Percentiles rank a stretch among this genome's conserved stretches.
Evolutionary conservation across 2,888 invertebrate genomes (phyloP).

Genomic region (Andrena flavipes): DNA sequence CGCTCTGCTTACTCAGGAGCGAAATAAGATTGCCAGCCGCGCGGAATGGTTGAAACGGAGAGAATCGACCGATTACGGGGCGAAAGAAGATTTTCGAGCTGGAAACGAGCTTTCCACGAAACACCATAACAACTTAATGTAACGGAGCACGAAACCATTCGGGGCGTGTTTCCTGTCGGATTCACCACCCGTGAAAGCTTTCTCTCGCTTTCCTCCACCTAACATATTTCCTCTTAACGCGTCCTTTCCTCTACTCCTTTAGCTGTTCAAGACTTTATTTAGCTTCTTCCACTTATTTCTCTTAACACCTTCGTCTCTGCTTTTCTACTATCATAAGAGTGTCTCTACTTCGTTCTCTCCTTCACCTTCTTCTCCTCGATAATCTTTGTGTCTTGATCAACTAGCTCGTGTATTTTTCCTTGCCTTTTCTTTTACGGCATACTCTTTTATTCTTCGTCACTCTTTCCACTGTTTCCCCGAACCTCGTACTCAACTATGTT

Average conservation of each 20-base stretch:
- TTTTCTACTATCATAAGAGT: not conserved
- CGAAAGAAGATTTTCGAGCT: slow-evolving; percentile 11
- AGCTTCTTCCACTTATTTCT: not conserved
- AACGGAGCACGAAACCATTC: not conserved
- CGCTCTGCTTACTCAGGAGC: not conserved
- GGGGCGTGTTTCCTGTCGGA: slow-evolving; percentile 18
- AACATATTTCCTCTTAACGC: not conserved
- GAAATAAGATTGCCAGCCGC: slow-evolving; percentile 13
- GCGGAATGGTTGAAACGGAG: not conserved
- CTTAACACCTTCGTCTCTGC: not conserved
- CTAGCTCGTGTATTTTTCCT: not conserved
- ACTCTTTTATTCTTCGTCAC: too few species aligned
- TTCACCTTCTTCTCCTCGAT: not conserved
- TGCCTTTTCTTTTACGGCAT: not conserved
- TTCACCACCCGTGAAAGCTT: slow-evolving; percentile 35
- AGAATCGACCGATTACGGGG: slow-evolving; percentile 26
- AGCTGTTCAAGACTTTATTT: not conserved
- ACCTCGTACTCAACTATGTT: slow-evolving; percentile 25
- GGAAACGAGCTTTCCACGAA: slow-evolving; percentile 10
- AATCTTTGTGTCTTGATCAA: not conserved
- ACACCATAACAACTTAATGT: not conserved
- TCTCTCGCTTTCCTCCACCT: not conserved
- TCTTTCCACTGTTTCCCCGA: not conserved
- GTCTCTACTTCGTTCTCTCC: not conserved
- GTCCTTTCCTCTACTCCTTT: not conserved